Evolutionary conservation across 1,140 invertebrate species (phyloP).

Genomic region (Aphaenogaster rudis): DNA sequence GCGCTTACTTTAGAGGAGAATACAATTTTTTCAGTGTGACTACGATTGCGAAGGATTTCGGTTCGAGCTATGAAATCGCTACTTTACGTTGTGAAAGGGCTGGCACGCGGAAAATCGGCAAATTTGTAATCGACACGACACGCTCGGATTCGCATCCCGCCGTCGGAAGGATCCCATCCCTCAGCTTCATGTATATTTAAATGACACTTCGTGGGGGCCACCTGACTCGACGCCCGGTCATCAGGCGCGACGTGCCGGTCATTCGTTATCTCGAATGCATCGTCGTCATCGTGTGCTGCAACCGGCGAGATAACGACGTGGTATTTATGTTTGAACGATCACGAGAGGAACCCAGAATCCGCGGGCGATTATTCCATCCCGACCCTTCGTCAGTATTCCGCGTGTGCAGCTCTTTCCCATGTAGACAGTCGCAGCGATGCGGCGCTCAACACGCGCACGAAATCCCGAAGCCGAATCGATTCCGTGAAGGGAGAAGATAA

Average conservation of each 20-base stretch:
- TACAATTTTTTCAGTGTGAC: too few species aligned
- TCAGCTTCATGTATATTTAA: slow-evolving; percentile 75
- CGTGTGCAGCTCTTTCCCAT: slow-evolving; percentile 42
- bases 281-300: slow-evolving; percentile 19
- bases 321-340: slow-evolving; percentile 57
- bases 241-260: slow-evolving; percentile 39
- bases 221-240: slow-evolving; percentile 52
- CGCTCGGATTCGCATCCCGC: background rate
- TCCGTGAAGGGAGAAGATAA: slow-evolving; percentile 57
- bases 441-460: slow-evolving; percentile 59
- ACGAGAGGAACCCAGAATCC: slow-evolving; percentile 67
- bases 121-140: slow-evolving; percentile 11
- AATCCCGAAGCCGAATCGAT: slow-evolving; percentile 65
- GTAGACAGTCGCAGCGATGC: slow-evolving; percentile 31
- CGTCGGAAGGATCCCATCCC: slow-evolving; percentile 38
- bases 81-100: background rate
- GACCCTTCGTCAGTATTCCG: slow-evolving; percentile 68
- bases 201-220: slow-evolving; percentile 55
- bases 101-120: background rate
- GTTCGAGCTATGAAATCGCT: background rate
- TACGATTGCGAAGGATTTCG: background rate
- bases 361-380: slow-evolving; percentile 61
- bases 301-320: slow-evolving; percentile 56
- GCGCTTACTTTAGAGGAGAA: too few species aligned
- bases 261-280: slow-evolving; percentile 7